Evolutionary conservation across 1,140 invertebrate genomes (phyloP), one percentile per base, ranked within the genome.

Genomic region (Asbolus verrucosus): DNA sequence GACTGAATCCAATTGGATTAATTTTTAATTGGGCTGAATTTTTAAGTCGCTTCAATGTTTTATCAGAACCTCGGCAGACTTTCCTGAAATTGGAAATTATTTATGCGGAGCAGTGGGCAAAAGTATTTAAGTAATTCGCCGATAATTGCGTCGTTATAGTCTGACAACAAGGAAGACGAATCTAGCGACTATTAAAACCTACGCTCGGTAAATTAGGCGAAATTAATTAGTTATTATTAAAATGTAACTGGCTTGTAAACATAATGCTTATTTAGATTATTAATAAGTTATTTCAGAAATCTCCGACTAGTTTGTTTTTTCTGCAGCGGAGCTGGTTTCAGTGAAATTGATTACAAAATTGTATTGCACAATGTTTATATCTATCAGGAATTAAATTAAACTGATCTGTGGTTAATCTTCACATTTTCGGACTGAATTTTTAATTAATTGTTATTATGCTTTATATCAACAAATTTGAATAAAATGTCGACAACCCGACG

Each of bases 171-270:
- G n/a, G 19, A 54, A 54, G 21, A 54, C 46, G 46, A 54, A 27
- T 54, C 9, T 54, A 27, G 27, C 21, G 46, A 54, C 46, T 14
- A 54, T 54, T 27, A 54, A 30, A 54, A 54, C 46, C 46, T 13
- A 54, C 46, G 21, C 46, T 24, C 11, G 46, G 14, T 31, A 54
- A 54, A 54, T 24, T 30, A 54, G 21, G 19, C 21, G 9, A 54
- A 54, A 54, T 54, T 54, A 54, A 54, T 54, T 54, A 54, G 19
- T 54, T 54, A 54, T 54, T 54, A 54, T 54, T 54, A 54, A 54
- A 54, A 54, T 54, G 21, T 54, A 54, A 54, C 46, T 54, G 11
- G 19, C 46, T 54, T 54, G 46, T 54, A 54, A 54, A 54, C 46
- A 54, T 54, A 31, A 54, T 14, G 27, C 21, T 13, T 13, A 13